Conservation (phyloP, 1,140 invertebrate genomes). For the Oryctes rhinoceros region DNA sequence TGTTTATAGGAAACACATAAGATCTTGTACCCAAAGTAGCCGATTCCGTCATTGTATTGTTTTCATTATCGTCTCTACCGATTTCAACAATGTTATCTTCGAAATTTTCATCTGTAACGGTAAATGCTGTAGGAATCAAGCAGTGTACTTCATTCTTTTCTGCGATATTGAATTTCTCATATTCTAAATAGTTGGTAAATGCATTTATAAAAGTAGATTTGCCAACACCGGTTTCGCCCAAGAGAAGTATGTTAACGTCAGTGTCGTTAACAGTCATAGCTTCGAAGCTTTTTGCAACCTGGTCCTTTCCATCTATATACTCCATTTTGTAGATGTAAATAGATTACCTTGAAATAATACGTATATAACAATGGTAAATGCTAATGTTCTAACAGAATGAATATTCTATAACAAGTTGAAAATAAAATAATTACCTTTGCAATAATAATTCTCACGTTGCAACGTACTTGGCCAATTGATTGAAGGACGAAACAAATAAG, state of each 20-base stretch:
- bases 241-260: constrained; percentile 56
- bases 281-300: not conserved
- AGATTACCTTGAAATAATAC: no score
- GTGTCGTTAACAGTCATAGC: constrained; percentile 40
- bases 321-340: constrained; percentile 12
- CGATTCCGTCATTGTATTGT: constrained; percentile 49
- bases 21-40: constrained; percentile 56
- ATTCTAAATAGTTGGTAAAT: constrained; percentile 55
- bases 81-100: constrained; percentile 31
- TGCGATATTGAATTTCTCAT: constrained; percentile 50
- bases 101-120: constrained; percentile 49
- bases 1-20: constrained; percentile 54
- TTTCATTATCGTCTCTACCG: constrained; percentile 38
- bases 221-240: constrained; percentile 57
- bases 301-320: not conserved
- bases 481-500: no score
- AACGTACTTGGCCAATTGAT: no score
- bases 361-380: no score
- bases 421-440: no score
- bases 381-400: no score
- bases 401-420: no score
- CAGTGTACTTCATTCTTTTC: constrained; percentile 46
- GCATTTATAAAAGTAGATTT: constrained; percentile 59
- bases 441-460: no score
- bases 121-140: constrained; percentile 54